Evolutionary conservation across 64 coral and sea anemone species (phyloP).

Genomic region (Actinia equina): DNA sequence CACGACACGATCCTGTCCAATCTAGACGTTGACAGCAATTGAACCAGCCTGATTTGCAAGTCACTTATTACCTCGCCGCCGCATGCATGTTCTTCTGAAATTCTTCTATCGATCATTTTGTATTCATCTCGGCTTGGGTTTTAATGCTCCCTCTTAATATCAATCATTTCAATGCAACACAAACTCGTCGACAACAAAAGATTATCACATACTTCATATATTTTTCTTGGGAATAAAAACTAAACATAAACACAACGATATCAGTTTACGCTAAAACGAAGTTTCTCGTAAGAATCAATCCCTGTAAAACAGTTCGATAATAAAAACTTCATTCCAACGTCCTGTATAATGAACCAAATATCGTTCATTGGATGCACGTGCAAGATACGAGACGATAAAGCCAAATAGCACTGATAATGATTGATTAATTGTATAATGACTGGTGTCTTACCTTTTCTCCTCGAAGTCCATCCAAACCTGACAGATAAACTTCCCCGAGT

Average conservation of each 20-base stretch:
- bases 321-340: not conserved
- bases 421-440: slow-evolving; percentile 2
- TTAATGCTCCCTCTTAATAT: not conserved
- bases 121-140: not conserved
- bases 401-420: not conserved
- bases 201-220: not conserved
- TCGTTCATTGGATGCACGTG: not conserved
- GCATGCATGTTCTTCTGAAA: not conserved
- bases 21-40: slow-evolving; percentile 1
- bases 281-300: not conserved
- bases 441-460: slow-evolving; percentile 20
- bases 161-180: not conserved
- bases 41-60: not conserved
- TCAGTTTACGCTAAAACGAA: not conserved
- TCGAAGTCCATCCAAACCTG: slow-evolving; percentile 39
- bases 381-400: not conserved
- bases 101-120: not conserved
- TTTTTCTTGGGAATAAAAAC: not conserved
- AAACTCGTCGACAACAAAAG: not conserved
- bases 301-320: not conserved
- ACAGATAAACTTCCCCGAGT: slow-evolving; percentile 53
- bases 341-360: not conserved
- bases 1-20: not conserved
- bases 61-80: not conserved
- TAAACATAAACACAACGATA: not conserved